Conservation (phyloP, 1,140 invertebrate species). For the Sminthurides bifidus region DNA sequence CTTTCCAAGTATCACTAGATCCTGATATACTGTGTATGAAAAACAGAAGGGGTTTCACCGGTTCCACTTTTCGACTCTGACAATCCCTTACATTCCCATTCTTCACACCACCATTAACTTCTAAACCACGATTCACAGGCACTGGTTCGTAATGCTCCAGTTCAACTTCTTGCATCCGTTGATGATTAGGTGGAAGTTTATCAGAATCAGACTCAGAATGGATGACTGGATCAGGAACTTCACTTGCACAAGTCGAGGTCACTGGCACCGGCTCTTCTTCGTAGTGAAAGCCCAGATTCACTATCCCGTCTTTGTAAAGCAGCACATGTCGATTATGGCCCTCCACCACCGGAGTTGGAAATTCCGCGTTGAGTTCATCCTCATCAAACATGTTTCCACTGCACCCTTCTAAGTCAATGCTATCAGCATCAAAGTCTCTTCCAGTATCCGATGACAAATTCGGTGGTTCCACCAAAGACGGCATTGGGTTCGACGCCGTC, state of each 20-base stretch:
- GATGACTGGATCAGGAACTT: background rate
- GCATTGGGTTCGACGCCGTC: slow-evolving; percentile 1
- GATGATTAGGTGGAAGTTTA: background rate
- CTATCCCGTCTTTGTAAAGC: too few relatives aligned
- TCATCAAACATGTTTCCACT: too few relatives aligned
- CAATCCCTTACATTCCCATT: background rate
- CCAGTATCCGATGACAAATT: background rate
- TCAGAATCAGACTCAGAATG: background rate
- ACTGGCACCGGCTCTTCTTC: background rate
- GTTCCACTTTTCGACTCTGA: background rate
- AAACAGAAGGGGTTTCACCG: slow-evolving; percentile 43
- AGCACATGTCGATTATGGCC: too few relatives aligned
- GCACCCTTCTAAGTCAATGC: background rate
- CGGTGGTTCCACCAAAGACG: background rate
- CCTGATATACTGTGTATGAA: slow-evolving; percentile 62
- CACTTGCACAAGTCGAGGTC: background rate
- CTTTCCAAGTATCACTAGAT: slow-evolving; percentile 53
- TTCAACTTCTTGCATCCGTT: background rate
- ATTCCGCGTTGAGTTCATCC: background rate
- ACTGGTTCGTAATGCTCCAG: background rate
- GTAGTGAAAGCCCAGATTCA: too few relatives aligned
- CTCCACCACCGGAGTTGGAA: background rate
- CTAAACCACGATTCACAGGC: background rate
- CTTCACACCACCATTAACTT: background rate
- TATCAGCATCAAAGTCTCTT: background rate